Evolutionary conservation across 2,113 vertebrate genomes (phyloP).

Genomic region (Lipophrys pholis): DNA sequence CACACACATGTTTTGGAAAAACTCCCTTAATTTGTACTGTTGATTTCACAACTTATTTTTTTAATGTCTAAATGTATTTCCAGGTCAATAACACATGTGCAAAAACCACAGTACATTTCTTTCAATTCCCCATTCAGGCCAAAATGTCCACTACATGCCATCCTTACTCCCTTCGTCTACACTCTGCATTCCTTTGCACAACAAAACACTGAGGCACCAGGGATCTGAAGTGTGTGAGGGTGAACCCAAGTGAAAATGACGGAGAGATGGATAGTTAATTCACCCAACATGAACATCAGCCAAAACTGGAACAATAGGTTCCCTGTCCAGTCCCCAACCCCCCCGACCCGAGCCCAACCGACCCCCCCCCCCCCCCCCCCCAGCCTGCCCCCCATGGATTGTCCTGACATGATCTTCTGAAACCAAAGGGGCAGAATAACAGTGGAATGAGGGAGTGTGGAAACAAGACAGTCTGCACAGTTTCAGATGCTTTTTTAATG

Average conservation of each 20-base stretch:
- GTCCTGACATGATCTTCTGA: constrained; percentile 14
- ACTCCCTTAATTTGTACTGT: too few species aligned
- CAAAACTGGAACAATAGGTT: constrained; percentile 63
- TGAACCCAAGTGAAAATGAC: background rate
- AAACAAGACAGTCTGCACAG: constrained; percentile 25
- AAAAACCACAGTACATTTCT: background rate
- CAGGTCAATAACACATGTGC: background rate
- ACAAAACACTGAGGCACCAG: constrained; percentile 21
- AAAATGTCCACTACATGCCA: constrained; percentile 4
- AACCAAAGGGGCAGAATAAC: constrained; percentile 41
- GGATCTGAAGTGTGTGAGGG: background rate
- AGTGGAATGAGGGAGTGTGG: background rate
- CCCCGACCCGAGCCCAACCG: too few species aligned
- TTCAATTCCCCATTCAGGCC: background rate
- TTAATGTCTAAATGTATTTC: too few species aligned
- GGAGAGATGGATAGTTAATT: constrained; percentile 37
- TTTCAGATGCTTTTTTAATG: constrained; percentile 51
- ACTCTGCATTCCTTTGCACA: constrained; percentile 42
- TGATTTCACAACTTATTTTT: too few species aligned
- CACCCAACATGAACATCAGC: constrained; percentile 41
- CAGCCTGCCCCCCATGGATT: constrained; percentile 6
- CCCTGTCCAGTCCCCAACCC: constrained; percentile 40
- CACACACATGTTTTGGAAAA: too few species aligned
- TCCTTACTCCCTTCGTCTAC: constrained; percentile 11
- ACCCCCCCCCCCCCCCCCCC: too few species aligned